Base-by-base conservation (phyloP, 2,888 invertebrate species). In the Pristionchus fissidentatus region DNA sequence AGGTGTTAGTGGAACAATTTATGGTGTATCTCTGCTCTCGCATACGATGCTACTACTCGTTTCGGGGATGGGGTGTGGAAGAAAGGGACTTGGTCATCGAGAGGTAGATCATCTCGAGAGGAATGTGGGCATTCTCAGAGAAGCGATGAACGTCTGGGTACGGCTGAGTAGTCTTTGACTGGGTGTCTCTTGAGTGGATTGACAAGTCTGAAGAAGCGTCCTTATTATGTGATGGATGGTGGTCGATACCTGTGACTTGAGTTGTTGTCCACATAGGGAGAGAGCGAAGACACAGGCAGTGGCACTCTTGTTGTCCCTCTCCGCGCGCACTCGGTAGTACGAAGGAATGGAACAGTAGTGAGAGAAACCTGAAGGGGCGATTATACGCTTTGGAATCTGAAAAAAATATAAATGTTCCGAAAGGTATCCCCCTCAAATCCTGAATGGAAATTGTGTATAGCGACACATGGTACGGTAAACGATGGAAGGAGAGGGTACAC, bases 21-120 rank as follows among this genome's bases (percentile, higher is more conserved):
- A 38, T 70, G 41, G 70, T 70, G n/a, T 70, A 70, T 70, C 70
- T 70, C 70, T 43, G 70, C 43, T 70, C 70, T 70, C 41, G 26
- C 19, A 32, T 41, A 41, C 38, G 41, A 41, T 38, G 32, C 22
- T n/a, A n/a, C n/a, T n/a, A n/a, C n/a, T n/a, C n/a, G n/a, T n/a
- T n/a, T n/a, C n/a, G 19, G 4, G 62, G 38, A 13, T 70, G 70
- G n/a, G 70, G 41, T 22, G 26, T 43, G 70, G 60, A 41, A 70
- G 38, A 38, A 38, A 66, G 32, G 70, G 70, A 19, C n/a, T 10
- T n/a, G 66, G 41, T 3, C 10, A 3, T 26, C n/a, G 41, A 26
- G 19, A 26, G 38, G n/a, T 19, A 35, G 35, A 62, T 70, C 43
- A 70, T 43, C 70, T 26, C 8, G 38, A 19, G 22, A 70, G 38